Conservation (phyloP, 1,140 invertebrate genomes). For the Drosophila saltans region DNA sequence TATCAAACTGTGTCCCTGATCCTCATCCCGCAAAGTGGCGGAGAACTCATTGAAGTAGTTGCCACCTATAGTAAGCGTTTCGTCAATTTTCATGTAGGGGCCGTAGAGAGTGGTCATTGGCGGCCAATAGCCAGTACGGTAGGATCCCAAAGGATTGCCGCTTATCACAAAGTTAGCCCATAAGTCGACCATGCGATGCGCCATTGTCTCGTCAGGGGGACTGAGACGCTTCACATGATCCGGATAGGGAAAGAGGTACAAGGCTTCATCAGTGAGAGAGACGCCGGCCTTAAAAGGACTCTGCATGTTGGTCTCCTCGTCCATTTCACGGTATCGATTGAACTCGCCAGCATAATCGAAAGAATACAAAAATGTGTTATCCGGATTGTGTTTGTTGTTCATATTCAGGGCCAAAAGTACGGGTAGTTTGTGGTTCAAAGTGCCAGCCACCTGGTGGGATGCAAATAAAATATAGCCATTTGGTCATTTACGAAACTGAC, state of each 20-base stretch:
- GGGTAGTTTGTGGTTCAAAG: constrained; percentile 76
- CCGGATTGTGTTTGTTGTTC: constrained; percentile 79
- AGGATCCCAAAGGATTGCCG: constrained; percentile 69
- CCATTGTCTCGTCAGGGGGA: constrained; percentile 70
- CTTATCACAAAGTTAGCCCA: constrained; percentile 82
- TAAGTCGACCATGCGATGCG: constrained; percentile 76
- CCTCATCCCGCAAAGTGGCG: constrained; percentile 70
- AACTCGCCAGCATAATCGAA: constrained; percentile 81
- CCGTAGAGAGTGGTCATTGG: constrained; percentile 80
- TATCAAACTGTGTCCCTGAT: constrained; percentile 66
- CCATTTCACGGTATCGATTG: constrained; percentile 77
- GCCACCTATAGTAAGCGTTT: constrained; percentile 70
- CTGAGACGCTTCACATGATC: constrained; percentile 71
- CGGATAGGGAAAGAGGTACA: constrained; percentile 80
- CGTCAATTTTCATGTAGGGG: constrained; percentile 79
- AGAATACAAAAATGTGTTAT: constrained; percentile 78
- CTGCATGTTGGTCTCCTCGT: constrained; percentile 81
- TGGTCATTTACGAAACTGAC: too few relatives aligned
- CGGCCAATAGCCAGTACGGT: constrained; percentile 74
- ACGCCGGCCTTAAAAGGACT: constrained; percentile 79
- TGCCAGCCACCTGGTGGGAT: constrained; percentile 69
- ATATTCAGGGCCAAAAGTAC: constrained; percentile 75
- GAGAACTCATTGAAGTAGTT: constrained; percentile 80
- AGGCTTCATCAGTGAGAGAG: constrained; percentile 76
- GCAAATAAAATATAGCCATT: too few relatives aligned